These are phyloP conservation scores for Danio kyathit DNA, from an alignment of 2,797 vertebrate species.

Conservation along the genomic window DNA sequence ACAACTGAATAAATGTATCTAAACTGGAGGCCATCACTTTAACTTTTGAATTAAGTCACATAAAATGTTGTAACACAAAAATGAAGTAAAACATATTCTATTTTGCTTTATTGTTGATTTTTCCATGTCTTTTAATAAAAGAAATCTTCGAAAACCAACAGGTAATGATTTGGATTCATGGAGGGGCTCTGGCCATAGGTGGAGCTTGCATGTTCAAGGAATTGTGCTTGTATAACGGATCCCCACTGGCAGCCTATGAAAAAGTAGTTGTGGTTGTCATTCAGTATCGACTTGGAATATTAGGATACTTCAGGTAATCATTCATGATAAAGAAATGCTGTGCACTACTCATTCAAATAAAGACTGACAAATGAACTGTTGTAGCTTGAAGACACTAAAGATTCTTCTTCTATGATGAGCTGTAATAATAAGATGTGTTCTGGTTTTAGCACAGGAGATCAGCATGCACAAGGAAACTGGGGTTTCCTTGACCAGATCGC, in stretches of 20 bases:
- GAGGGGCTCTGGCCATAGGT: conserved; percentile 78
- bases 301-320: conserved; percentile 84
- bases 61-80: too few relatives aligned
- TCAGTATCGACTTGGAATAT: conserved; percentile 86
- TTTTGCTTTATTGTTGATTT: too few relatives aligned
- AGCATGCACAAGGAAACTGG: conserved; percentile 85
- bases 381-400: not conserved
- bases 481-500: conserved; percentile 89
- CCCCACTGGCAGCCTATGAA: conserved; percentile 82
- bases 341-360: not conserved
- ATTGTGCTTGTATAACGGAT: conserved; percentile 72
- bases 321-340: not conserved
- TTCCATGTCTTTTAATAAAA: not conserved
- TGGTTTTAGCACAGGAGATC: conserved; percentile 82
- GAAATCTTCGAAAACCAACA: conserved; percentile 57
- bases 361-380: not conserved
- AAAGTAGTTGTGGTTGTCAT: conserved; percentile 83
- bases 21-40: too few relatives aligned
- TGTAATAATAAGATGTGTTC: not conserved
- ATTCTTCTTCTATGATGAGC: not conserved
- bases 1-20: too few relatives aligned
- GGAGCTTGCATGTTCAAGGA: conserved; percentile 72
- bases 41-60: too few relatives aligned
- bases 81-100: too few relatives aligned
- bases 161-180: conserved; percentile 91